phyloP scores from a whole-genome alignment of 2,888 invertebrate species.

The Nebria brevicollis region DNA sequence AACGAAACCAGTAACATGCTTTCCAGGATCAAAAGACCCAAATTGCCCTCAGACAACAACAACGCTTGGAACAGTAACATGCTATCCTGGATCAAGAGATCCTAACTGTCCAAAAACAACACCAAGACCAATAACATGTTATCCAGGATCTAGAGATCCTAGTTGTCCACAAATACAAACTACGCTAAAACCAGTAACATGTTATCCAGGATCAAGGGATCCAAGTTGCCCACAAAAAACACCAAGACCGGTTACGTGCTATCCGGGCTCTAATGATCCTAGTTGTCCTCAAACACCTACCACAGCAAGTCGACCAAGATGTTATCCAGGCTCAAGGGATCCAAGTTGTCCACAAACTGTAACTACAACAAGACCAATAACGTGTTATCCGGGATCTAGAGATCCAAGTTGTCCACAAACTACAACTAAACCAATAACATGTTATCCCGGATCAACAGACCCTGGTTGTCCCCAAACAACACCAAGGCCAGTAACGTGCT shows the following conservation, averaged over 20 bases:
- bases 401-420: slow-evolving; percentile 55
- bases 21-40: slow-evolving; percentile 58
- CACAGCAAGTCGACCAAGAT: slow-evolving; percentile 7
- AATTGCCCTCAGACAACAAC: slow-evolving; percentile 50
- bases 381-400: slow-evolving; percentile 54
- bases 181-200: slow-evolving; percentile 47
- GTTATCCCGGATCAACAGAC: slow-evolving; percentile 56
- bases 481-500: slow-evolving; percentile 51
- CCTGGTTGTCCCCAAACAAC: slow-evolving; percentile 55
- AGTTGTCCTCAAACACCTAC: slow-evolving; percentile 56
- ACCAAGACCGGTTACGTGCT: slow-evolving; percentile 55
- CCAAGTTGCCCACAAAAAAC: slow-evolving; percentile 50
- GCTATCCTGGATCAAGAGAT: slow-evolving; percentile 54
- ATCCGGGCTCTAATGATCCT: slow-evolving; percentile 58
- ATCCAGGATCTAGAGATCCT: slow-evolving; percentile 58
- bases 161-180: slow-evolving; percentile 53
- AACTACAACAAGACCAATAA: slow-evolving; percentile 48
- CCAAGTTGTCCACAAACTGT: slow-evolving; percentile 51
- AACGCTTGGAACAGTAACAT: slow-evolving; percentile 45
- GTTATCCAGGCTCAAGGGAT: slow-evolving; percentile 50
- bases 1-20: slow-evolving; percentile 50
- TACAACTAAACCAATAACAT: slow-evolving; percentile 51
- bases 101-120: slow-evolving; percentile 52
- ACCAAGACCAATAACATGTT: slow-evolving; percentile 51
- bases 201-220: slow-evolving; percentile 55